These are phyloP conservation scores for Cygnus buccinator DNA, from an alignment of 2,113 vertebrate species.

Conservation along the genomic window DNA sequence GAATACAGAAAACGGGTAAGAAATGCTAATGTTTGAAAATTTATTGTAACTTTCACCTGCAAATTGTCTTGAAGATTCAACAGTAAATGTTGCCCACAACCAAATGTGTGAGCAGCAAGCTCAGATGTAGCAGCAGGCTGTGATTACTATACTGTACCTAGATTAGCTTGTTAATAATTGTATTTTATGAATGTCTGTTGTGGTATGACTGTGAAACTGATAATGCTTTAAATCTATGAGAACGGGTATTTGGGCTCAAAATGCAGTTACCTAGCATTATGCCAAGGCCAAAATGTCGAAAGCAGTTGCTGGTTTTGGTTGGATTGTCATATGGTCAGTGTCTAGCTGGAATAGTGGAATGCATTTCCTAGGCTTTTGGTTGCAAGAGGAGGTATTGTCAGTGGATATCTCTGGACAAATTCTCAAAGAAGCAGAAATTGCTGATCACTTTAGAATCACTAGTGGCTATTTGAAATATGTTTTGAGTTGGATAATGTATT, in stretches of 20 bases:
- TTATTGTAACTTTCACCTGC: neutral
- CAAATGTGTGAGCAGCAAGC: neutral
- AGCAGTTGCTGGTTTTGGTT: neutral
- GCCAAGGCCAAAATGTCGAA: neutral
- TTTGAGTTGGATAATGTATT: neutral
- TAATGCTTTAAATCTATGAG: neutral
- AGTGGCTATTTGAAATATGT: neutral
- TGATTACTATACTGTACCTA: neutral
- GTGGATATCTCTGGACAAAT: neutral
- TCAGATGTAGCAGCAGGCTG: neutral
- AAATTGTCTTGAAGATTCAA: neutral
- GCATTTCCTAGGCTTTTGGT: neutral
- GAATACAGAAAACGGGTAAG: constrained; percentile 66
- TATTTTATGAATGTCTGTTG: neutral
- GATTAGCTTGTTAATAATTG: neutral
- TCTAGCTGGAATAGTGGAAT: neutral
- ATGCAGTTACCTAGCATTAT: neutral
- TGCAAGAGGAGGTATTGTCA: neutral
- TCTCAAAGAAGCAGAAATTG: neutral
- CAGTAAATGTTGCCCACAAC: neutral
- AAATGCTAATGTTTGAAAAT: neutral
- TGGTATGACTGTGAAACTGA: neutral
- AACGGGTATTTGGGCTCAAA: neutral
- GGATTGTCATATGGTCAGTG: neutral
- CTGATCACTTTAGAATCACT: neutral